Evolutionary conservation across 2,797 vertebrate genomes (phyloP).

Genomic region (Pseudochaenichthys georgianus): DNA sequence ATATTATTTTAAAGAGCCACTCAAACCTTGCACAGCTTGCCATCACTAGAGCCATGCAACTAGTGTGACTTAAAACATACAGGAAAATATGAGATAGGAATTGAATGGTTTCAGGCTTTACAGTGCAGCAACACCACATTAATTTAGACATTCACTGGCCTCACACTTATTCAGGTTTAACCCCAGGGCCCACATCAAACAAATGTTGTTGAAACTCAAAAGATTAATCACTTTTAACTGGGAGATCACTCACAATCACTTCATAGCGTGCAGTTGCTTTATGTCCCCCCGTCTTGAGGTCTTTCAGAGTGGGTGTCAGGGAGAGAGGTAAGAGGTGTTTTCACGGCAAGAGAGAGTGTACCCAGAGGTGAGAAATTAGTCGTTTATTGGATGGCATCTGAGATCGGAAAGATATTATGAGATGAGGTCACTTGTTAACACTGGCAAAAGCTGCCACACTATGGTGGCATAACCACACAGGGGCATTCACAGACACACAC

Average conservation of each 20-base stretch:
- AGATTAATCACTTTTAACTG: conserved; percentile 39
- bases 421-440: conserved; percentile 79
- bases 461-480: conserved; percentile 61
- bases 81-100: not conserved
- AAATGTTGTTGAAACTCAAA: conserved; percentile 21
- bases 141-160: not conserved
- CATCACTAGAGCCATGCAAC: not conserved
- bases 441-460: conserved; percentile 62
- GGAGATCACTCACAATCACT: conserved; percentile 47
- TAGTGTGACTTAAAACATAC: not conserved
- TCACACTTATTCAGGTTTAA: conserved; percentile 1
- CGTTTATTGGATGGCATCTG: conserved; percentile 68
- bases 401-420: conserved; percentile 66
- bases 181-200: conserved; percentile 20
- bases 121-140: not conserved
- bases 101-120: not conserved
- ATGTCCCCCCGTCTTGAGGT: conserved; percentile 32
- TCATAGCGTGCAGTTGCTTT: conserved; percentile 35
- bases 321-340: conserved; percentile 54
- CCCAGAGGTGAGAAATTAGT: conserved; percentile 69
- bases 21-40: not conserved
- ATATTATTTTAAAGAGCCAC: not conserved
- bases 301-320: conserved; percentile 31
- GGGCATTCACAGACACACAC: conserved; percentile 41
- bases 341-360: conserved; percentile 58